Conservation (phyloP, 1,140 invertebrate species). For the Mercenaria mercenaria region DNA sequence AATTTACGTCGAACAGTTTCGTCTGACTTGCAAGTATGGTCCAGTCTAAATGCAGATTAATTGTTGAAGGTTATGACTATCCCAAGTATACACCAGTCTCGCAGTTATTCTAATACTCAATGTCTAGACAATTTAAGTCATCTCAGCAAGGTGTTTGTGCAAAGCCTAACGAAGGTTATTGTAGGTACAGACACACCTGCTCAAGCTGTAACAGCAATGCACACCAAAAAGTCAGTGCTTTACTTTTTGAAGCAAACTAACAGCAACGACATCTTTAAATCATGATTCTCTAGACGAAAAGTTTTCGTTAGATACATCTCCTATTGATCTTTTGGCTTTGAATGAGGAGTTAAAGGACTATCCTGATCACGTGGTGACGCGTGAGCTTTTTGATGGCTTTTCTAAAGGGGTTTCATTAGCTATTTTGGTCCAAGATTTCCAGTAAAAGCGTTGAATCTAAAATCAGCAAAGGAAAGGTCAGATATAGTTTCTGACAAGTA, state of each 20-base stretch:
- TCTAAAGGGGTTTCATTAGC: neutral
- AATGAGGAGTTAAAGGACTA: neutral
- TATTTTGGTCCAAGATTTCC: neutral
- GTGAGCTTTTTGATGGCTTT: neutral
- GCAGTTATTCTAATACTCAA: too few relatives aligned
- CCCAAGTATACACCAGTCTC: neutral
- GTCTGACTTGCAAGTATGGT: neutral
- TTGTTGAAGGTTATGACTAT: neutral
- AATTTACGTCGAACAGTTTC: neutral
- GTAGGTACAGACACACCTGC: too few relatives aligned
- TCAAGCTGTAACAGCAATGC: too few relatives aligned
- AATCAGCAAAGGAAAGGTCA: neutral
- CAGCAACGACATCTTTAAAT: too few relatives aligned
- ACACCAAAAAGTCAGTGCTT: neutral
- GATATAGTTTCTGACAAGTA: constrained; percentile 30
- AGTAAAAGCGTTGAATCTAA: neutral
- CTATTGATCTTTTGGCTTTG: too few relatives aligned
- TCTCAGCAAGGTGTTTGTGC: too few relatives aligned
- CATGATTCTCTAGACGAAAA: too few relatives aligned
- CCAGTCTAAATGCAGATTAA: neutral
- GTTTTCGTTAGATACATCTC: too few relatives aligned
- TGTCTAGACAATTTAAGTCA: too few relatives aligned
- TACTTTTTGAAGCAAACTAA: neutral
- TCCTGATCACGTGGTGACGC: neutral
- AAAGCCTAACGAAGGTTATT: too few relatives aligned